phyloP scores from a whole-genome alignment of 2,888 invertebrate species.

The Sarcophaga rosellei region DNA sequence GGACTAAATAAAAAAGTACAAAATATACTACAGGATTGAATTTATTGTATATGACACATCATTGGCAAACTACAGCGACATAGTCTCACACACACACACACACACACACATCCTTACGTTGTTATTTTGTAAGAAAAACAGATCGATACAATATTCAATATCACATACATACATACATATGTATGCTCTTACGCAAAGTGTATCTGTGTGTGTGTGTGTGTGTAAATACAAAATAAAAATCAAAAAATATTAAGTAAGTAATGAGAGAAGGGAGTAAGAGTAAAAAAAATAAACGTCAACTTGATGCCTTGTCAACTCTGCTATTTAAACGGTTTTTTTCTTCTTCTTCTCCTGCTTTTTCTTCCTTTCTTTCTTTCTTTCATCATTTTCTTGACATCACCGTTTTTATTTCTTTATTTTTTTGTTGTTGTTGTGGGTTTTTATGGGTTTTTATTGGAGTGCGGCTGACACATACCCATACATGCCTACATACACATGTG shows the following conservation, averaged over 20 bases:
- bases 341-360: background rate
- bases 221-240: too few species aligned
- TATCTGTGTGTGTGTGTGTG: too few species aligned
- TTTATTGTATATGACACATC: background rate
- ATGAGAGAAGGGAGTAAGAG: background rate
- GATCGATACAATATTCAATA: too few species aligned
- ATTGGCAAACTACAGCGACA: background rate
- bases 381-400: background rate
- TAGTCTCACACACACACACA: too few species aligned
- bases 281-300: background rate
- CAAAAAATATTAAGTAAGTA: background rate
- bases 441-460: background rate
- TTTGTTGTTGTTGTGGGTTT: background rate
- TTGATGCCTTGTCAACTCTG: background rate
- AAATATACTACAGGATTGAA: background rate
- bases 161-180: background rate
- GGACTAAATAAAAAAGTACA: background rate
- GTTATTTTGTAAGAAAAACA: too few species aligned
- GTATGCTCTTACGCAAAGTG: background rate
- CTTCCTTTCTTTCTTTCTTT: background rate
- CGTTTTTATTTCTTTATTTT: background rate
- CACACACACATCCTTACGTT: background rate
- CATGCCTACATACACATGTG: too few species aligned
- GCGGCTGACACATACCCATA: background rate
- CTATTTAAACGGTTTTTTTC: background rate